Conservation (phyloP, 2,888 invertebrate genomes). For the Dastarcus helophoroides region DNA sequence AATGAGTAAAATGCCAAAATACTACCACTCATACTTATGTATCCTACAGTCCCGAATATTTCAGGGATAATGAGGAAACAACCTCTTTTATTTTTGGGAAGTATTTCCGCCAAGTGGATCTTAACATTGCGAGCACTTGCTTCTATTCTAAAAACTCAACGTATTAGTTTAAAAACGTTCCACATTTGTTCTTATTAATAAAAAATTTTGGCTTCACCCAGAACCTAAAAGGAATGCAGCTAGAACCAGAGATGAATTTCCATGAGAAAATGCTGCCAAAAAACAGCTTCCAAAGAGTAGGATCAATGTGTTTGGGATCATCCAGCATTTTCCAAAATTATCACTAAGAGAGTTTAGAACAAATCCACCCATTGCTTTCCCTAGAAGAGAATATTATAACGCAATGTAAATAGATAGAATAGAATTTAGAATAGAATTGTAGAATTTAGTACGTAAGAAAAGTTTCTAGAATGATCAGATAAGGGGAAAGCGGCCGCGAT, state of each 20-base stretch:
- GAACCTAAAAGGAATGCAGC: slow-evolving; percentile 34
- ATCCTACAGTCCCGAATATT: slow-evolving; percentile 33
- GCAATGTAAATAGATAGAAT: too few species aligned
- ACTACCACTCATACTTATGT: slow-evolving; percentile 22
- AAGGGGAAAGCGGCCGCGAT: too few species aligned
- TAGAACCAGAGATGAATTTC: slow-evolving; percentile 27
- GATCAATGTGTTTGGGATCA: slow-evolving; percentile 30
- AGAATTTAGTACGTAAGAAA: too few species aligned
- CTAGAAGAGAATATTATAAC: slow-evolving; percentile 21
- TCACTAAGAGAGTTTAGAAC: slow-evolving; percentile 31
- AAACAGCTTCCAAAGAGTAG: slow-evolving; percentile 32
- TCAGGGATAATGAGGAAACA: slow-evolving; percentile 31
- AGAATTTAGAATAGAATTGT: too few species aligned
- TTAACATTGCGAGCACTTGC: slow-evolving; percentile 29
- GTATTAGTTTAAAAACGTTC: slow-evolving; percentile 1
- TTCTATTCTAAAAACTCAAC: slow-evolving; percentile 27
- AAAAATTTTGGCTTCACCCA: slow-evolving; percentile 28
- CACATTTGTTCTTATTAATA: slow-evolving; percentile 1
- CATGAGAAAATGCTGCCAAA: slow-evolving; percentile 33
- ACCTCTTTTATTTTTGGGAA: slow-evolving; percentile 33
- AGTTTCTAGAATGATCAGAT: too few species aligned
- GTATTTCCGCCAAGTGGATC: slow-evolving; percentile 35
- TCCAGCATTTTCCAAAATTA: slow-evolving; percentile 32
- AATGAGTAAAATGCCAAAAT: too few species aligned
- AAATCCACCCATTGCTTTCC: slow-evolving; percentile 31